These are phyloP conservation scores for Zenarchopterus dispar DNA, from an alignment of 2,797 vertebrate species.

Conservation along the genomic window DNA sequence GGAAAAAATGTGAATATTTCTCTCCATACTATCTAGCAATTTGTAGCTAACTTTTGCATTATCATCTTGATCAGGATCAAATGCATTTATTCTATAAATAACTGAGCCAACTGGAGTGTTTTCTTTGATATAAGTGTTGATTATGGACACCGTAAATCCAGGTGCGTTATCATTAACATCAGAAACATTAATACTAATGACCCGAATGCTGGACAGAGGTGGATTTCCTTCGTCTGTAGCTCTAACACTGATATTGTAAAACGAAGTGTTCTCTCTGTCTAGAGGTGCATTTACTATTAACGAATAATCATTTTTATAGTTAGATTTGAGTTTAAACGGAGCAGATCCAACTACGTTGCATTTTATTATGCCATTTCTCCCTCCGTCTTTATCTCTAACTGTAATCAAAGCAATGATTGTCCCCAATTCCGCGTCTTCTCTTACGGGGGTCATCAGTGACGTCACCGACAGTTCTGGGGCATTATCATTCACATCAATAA, in stretches of 20 bases:
- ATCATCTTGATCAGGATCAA: constrained; percentile 75
- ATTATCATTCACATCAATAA: constrained; percentile 69
- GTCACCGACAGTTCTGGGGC: constrained; percentile 71
- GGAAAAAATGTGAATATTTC: constrained; percentile 77
- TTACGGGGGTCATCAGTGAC: constrained; percentile 62
- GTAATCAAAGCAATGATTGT: constrained; percentile 77
- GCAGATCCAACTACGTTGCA: constrained; percentile 52
- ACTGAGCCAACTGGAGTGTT: constrained; percentile 81
- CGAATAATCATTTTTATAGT: constrained; percentile 76
- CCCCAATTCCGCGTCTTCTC: constrained; percentile 68
- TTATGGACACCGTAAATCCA: constrained; percentile 77
- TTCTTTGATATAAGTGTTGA: constrained; percentile 86
- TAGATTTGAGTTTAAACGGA: constrained; percentile 70
- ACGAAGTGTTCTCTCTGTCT: constrained; percentile 83
- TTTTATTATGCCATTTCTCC: constrained; percentile 68
- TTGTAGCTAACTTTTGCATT: constrained; percentile 85
- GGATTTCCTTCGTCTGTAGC: constrained; percentile 85
- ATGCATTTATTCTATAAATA: constrained; percentile 80
- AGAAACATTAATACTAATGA: constrained; percentile 83
- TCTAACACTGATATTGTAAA: constrained; percentile 85
- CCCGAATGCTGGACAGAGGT: constrained; percentile 81
- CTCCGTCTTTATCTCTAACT: constrained; percentile 74
- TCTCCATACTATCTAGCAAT: constrained; percentile 68
- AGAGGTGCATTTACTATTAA: constrained; percentile 84
- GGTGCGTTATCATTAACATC: constrained; percentile 90